Evolutionary conservation across 2,113 vertebrate species (phyloP), one percentile per base, ranked within the genome.

Genomic region (Trachemys scripta): DNA sequence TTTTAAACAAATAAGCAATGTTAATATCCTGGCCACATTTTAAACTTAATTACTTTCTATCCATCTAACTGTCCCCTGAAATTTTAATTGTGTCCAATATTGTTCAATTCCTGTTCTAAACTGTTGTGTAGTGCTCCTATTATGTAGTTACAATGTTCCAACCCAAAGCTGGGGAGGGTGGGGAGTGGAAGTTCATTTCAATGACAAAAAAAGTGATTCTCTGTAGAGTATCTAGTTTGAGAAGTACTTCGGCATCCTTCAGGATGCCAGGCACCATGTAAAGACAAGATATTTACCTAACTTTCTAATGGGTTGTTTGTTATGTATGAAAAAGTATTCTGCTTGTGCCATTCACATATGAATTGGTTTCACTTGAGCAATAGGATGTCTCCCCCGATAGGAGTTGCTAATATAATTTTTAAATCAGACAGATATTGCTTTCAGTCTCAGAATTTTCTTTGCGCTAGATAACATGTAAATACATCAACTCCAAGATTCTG

Each of bases 281-380:
- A 93, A 72, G 13, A 3, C 25, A 84, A 4, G 13, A 82, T 54
- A 80, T 27, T 11, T 14, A 20, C 54, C 51, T 22, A 72, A 38
- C 65, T 38, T 14, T 20, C 16, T 6, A 38, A 4, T 17, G 38
- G 17, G 42, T 42, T 35, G 35, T 75, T 75, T 20, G n/a, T 38
- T 42, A 16, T 62, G 3, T 16, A 31, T 62, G 59, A 13, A 35
- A 62, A 35, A 62, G 11, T 31, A 42, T 57, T 24, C 42, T 27
- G 29, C 25, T 17, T 83, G n/a, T 83, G 27, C 27, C 27, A 45
- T 84, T 47, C 82, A 47, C 42, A 31, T 5, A 24, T 75, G 24
- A 82, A 72, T 38, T 16, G n/a, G 51, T 14, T 0, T 7, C 69
- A 89, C 10, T 0, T 54, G 0, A 62, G 16, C 2, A 10, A 90